Evolutionary conservation across 2,797 vertebrate genomes (phyloP), one percentile per base, ranked within the genome.

Genomic region (Naso thynnoides): DNA sequence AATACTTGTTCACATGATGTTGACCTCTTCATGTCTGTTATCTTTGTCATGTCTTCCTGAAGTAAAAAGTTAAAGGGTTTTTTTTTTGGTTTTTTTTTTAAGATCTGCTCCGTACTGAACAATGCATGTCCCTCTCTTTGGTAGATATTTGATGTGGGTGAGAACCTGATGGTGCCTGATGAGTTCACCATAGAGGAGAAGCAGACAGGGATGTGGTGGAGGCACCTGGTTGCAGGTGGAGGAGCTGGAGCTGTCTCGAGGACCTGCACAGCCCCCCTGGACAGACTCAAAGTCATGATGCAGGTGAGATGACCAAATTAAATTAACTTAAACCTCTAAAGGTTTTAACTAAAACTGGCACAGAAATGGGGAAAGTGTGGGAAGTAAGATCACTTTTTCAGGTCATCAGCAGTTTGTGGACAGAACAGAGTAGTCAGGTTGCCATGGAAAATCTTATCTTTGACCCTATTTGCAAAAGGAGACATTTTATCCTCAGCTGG

Each of bases 101-200:
- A 15, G 1, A 16, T 24, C 16, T 27, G 10, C 23, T 26, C 0
- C 16, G 2, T 16, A 36, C 19, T 26, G 67, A 44, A 8, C 31
- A 19, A 4, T 6, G 5, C 5, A 38, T 44, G 15, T 53, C 2
- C 21, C 2, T 75, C 8, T 41, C 62, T 16, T 19, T 18, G 41
- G 5, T 85, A 99, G 98, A 99, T 99, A 76, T 98, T 99, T 3
- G 98, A 99, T 45, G 96, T 99, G 16, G 98, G 98, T 4, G 98
- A 99, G 86, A 98, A 97, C 82, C 81, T 99, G 85, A 96, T 97
- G 0, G 97, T 99, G 0, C 98, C 98, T 0, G 98, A 99, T 68
- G 98, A 99, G 52, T 99, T 99, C 93, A 98, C 98, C 0, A 82
- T 93, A 9, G 96, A 99, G 81, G 98, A 99, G 88, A 96, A 95